Base-by-base conservation (phyloP, 2,888 invertebrate genomes). In the Tachina fera region DNA sequence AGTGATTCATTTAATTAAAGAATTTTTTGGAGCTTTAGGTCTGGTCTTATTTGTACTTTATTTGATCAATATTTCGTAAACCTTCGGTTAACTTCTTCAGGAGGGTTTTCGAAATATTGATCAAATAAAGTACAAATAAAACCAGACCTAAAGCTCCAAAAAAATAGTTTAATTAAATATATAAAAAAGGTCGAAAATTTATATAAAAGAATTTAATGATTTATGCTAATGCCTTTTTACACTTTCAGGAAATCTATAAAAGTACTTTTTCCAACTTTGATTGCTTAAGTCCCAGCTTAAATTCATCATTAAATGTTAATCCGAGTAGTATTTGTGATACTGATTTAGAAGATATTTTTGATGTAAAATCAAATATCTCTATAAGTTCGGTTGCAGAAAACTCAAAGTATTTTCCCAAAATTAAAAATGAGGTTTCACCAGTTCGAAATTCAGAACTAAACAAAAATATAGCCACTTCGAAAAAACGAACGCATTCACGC, bases 301-400 rank as follows among this genome's bases (percentile, higher is more conserved):
- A 47, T 16, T 56, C 63, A 9, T 82, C 76, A 11, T 71, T 82
- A 43, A 47, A 63, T 49, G 76, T 76, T 11, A 82, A 82, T 49
- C 1, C 60, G 6, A 74, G 56, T 51, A 61, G 13, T 51, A 31
- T 31, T 31, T n/a, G 11, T 3, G 68, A 75, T n/a, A 39, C 19
- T 0, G 68, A 63, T 56, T 14, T 70, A 4, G 49, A 71, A 6
- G 68, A 81, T 0, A 11, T 8, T 3, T 16, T n/a, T 4, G 22
- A 53, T 11, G 1, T 41, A 19, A 3, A 4, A 47, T 61, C 47
- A 31, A 75, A 47, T 39, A 31, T 63, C 1, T 51, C 67, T 19
- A 11, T 16, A 60, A 58, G 45, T 10, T 51, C 16, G 6, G 53
- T 41, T 1, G 22, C 3, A 43, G 61, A 51, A 16, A 31, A 45